Evolutionary conservation across 2,113 vertebrate genomes (phyloP), one percentile per base, ranked within the genome.

Genomic region (Salvelinus sp.): DNA sequence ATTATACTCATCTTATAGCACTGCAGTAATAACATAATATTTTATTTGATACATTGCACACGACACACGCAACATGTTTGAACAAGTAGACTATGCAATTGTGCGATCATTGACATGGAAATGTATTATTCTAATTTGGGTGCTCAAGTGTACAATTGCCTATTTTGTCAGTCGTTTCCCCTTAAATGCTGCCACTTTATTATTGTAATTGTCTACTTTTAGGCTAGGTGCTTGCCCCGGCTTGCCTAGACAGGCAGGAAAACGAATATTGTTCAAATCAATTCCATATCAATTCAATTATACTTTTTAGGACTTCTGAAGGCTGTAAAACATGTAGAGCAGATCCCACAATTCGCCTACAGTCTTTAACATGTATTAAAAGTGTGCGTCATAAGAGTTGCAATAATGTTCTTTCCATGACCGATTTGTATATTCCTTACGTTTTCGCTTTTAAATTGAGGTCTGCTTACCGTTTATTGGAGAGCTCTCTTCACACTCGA

Each of bases 201-300:
- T 6, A 48, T 69, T 69, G 16, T 69, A 69, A 48, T 44, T 23
- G 20, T 22, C 22, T 23, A 22, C 23, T 23, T 23, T 14, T 16
- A 66, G 47, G 27, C 64, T 7, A 48, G 38, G 16, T 2, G 25
- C 28, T 68, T 57, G 47, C 27, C 44, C 18, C 5, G 63, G 7
- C 73, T 44, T 75, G 73, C 67, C 38, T 33, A 33, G 47, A 68
- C 63, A 73, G 60, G 27, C 13, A 68, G 65, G 27, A 20, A 16
- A 33, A 50, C 14, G 14, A 18, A 14, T 10, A 44, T 4, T 28
- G 3, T 28, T 16, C 23, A 25, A 5, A 18, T 16, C 64, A 16
- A 28, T 25, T 16, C 12, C 30, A 66, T 28, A 66, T 66, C 9
- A 44, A 66, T 5, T 28, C 16, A 16, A 30, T 22, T 14, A 5